These are phyloP conservation scores for Auanema sp. DNA, from an alignment of 2,888 invertebrate genomes.

Conservation along the genomic window DNA sequence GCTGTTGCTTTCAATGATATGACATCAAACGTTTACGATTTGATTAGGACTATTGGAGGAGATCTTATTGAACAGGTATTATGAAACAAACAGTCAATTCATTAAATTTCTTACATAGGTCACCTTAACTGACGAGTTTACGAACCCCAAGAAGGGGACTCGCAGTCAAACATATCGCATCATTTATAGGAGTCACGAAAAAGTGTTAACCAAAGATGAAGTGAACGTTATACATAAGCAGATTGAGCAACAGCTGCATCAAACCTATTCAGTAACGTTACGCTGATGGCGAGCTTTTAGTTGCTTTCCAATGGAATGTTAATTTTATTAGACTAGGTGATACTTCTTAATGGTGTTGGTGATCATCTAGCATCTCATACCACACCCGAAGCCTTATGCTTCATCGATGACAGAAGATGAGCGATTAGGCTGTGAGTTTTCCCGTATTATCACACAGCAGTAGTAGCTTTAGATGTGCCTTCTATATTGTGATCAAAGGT, in stretches of 20 bases:
- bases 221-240: conserved; percentile 56
- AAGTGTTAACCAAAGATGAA: conserved; percentile 82
- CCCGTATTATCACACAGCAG: too few relatives aligned
- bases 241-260: conserved; percentile 45
- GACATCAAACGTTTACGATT: conserved; percentile 75
- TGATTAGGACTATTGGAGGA: conserved; percentile 84
- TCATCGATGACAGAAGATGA: too few relatives aligned
- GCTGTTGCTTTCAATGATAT: conserved; percentile 39
- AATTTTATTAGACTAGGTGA: too few relatives aligned
- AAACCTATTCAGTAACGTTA: conserved; percentile 40
- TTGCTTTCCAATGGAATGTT: too few relatives aligned
- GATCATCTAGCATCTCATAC: too few relatives aligned
- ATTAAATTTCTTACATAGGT: too few relatives aligned
- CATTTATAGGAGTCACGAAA: conserved; percentile 87
- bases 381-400: too few relatives aligned
- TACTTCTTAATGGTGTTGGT: too few relatives aligned
- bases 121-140: conserved; percentile 77
- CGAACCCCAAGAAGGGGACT: conserved; percentile 80
- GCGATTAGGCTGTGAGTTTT: too few relatives aligned
- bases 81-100: too few relatives aligned
- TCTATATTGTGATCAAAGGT: too few relatives aligned
- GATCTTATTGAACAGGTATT: conserved; percentile 90
- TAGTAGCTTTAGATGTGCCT: too few relatives aligned
- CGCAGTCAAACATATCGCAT: conserved; percentile 86
- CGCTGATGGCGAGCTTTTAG: conserved; percentile 17